Percentiles rank a stretch among this genome's conserved stretches.
Evolutionary conservation across 2,113 vertebrate genomes (phyloP).

Genomic region (Passer montanus): DNA sequence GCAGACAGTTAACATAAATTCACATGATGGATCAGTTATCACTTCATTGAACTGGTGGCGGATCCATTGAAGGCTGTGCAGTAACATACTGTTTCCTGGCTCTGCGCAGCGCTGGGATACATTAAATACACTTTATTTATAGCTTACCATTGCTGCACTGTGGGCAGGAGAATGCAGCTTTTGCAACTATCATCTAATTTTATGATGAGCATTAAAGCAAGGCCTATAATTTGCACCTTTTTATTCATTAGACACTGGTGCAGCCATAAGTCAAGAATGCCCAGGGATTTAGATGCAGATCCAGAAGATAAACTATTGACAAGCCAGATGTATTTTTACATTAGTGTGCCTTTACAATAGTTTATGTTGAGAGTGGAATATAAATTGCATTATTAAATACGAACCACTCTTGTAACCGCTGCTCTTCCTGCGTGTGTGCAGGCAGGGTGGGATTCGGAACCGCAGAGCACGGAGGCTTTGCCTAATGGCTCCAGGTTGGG

Average conservation of each 20-base stretch:
- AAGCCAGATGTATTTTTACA: slow-evolving; percentile 88
- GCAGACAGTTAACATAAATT: slow-evolving; percentile 87
- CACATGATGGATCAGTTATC: slow-evolving; percentile 85
- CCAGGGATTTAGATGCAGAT: slow-evolving; percentile 82
- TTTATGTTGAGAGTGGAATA: slow-evolving; percentile 86
- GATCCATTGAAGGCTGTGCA: slow-evolving; percentile 79
- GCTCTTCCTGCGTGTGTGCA: slow-evolving; percentile 33
- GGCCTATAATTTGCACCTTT: slow-evolving; percentile 85
- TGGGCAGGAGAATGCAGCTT: slow-evolving; percentile 82
- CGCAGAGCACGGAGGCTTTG: neutral
- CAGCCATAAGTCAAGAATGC: slow-evolving; percentile 83
- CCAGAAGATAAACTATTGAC: slow-evolving; percentile 86
- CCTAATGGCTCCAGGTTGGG: slow-evolving; percentile 58
- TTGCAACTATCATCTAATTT: slow-evolving; percentile 85
- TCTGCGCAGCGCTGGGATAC: slow-evolving; percentile 75
- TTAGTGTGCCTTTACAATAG: slow-evolving; percentile 85
- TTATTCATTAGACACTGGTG: slow-evolving; percentile 85
- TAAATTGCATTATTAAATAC: slow-evolving; percentile 88
- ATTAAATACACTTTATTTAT: slow-evolving; percentile 89
- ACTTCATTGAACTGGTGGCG: slow-evolving; percentile 83
- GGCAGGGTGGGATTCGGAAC: slow-evolving; percentile 12
- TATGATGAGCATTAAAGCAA: slow-evolving; percentile 84
- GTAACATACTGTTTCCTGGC: slow-evolving; percentile 77
- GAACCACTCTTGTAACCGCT: slow-evolving; percentile 67
- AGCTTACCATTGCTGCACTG: slow-evolving; percentile 69